A percentile compares a stretch with the other conserved stretches of the same genome.
phyloP scores from a whole-genome alignment of 2,888 invertebrate genomes.

The Drosophila yooni region DNA sequence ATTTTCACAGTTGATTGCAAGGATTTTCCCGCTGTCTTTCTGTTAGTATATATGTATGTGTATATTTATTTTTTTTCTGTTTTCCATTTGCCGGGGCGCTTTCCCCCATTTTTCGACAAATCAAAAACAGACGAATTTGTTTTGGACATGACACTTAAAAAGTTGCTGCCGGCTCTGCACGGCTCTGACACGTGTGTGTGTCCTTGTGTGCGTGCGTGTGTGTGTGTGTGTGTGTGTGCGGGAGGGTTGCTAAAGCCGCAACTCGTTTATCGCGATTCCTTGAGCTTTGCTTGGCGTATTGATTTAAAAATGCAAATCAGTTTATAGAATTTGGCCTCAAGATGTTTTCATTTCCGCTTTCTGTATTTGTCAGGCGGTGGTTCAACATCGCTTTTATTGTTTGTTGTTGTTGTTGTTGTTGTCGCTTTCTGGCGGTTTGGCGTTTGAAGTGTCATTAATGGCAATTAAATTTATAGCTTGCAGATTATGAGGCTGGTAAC shows the following conservation, averaged over 20 bases:
- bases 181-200: constrained; percentile 62
- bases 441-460: constrained; percentile 72
- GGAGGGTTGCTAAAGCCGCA: constrained; percentile 52
- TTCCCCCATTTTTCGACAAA: constrained; percentile 81
- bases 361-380: constrained; percentile 58
- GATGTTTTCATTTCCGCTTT: constrained; percentile 73
- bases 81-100: constrained; percentile 28
- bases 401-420: constrained; percentile 12
- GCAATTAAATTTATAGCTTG: constrained; percentile 75
- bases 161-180: constrained; percentile 63
- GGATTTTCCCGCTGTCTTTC: constrained; percentile 47
- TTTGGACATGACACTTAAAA: constrained; percentile 84
- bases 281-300: constrained; percentile 64
- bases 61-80: constrained; percentile 17
- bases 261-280: constrained; percentile 57
- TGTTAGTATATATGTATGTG: background rate
- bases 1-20: constrained; percentile 62
- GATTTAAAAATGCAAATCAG: constrained; percentile 81
- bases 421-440: constrained; percentile 20
- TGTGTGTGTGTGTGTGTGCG: constrained; percentile 11
- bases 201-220: constrained; percentile 13
- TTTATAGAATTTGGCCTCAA: constrained; percentile 70
- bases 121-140: constrained; percentile 85
- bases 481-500: constrained; percentile 75
- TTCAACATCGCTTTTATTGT: constrained; percentile 14